phyloP scores from a whole-genome alignment of 2,113 vertebrate genomes.

The Piaya cayana region DNA sequence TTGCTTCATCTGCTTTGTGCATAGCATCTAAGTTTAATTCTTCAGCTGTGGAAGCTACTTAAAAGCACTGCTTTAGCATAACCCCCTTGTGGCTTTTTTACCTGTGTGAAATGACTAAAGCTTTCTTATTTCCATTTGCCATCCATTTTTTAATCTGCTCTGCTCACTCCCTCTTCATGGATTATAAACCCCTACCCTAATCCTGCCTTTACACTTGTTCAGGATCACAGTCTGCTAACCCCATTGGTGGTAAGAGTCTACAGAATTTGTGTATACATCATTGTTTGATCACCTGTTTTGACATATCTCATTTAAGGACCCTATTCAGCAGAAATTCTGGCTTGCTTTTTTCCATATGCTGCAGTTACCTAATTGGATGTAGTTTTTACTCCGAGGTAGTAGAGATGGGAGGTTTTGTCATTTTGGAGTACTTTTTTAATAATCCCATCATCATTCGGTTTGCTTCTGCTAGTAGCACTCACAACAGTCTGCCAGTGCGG shows the following conservation, averaged over 20 bases:
- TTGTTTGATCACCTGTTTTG: conserved; percentile 71
- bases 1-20: conserved; percentile 76
- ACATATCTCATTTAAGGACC: conserved; percentile 62
- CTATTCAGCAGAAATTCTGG: conserved; percentile 80
- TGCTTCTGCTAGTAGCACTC: background rate
- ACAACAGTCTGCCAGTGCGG: background rate
- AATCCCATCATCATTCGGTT: background rate
- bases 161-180: conserved; percentile 86
- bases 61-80: conserved; percentile 73
- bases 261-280: conserved; percentile 77
- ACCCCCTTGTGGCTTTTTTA: conserved; percentile 63
- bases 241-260: conserved; percentile 95
- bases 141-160: conserved; percentile 90
- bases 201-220: conserved; percentile 88
- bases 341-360: background rate
- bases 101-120: conserved; percentile 80
- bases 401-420: background rate
- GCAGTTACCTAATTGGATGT: rapidly evolving
- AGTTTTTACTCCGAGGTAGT: background rate
- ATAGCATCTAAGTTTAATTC: conserved; percentile 65
- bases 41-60: conserved; percentile 62
- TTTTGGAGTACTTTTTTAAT: background rate
- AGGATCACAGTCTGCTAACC: conserved; percentile 99
- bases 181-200: conserved; percentile 84
- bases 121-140: conserved; percentile 83